Evolutionary conservation across 2,113 vertebrate genomes (phyloP).

Genomic region (Hippocampus zosterae): DNA sequence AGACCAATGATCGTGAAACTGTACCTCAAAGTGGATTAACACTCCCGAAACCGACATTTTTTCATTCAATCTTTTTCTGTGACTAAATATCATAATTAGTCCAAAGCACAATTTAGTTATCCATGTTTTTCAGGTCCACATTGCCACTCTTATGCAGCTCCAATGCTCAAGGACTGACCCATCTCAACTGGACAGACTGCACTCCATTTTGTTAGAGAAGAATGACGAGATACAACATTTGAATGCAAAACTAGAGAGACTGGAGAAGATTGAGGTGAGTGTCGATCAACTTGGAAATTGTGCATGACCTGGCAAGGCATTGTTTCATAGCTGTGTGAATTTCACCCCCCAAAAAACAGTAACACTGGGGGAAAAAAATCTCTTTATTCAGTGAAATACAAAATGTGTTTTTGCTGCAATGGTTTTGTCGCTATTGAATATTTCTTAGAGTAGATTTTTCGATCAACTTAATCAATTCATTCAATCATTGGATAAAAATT

Average conservation of each 20-base stretch:
- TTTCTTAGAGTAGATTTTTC: no score
- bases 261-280: slow-evolving; percentile 85
- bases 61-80: no score
- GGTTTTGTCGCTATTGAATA: no score
- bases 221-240: slow-evolving; percentile 89
- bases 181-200: slow-evolving; percentile 87
- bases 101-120: no score
- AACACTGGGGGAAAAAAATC: no score
- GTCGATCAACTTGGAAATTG: background rate
- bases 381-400: no score
- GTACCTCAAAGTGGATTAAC: no score
- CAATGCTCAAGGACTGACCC: slow-evolving; percentile 84
- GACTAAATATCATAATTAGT: background rate
- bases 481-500: no score
- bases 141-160: slow-evolving; percentile 86
- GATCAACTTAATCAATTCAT: no score
- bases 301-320: background rate
- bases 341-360: no score
- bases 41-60: no score
- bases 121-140: slow-evolving; percentile 76
- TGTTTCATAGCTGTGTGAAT: background rate
- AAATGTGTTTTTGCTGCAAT: no score
- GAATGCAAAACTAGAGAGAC: slow-evolving; percentile 78
- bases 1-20: background rate
- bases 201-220: slow-evolving; percentile 87